Evolutionary conservation across 2,113 vertebrate species (phyloP).

Genomic region (Mionectes macconnelli): DNA sequence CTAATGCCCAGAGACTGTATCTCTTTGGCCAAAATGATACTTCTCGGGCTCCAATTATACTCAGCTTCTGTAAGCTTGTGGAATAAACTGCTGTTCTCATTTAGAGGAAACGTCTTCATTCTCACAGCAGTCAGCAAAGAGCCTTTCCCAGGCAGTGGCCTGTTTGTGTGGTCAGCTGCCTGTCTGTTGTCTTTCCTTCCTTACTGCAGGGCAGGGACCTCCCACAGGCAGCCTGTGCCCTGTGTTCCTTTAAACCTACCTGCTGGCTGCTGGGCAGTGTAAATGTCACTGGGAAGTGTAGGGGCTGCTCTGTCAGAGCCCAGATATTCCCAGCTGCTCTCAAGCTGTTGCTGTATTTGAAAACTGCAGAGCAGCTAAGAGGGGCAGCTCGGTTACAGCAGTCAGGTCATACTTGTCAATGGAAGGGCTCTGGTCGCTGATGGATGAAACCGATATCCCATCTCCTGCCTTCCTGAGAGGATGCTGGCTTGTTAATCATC

Average conservation of each 20-base stretch:
- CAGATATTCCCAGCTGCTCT: conserved; percentile 46
- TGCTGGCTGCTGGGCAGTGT: conserved; percentile 20
- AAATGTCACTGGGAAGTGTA: background rate
- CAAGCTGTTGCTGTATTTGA: background rate
- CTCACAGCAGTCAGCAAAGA: background rate
- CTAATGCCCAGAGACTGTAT: background rate
- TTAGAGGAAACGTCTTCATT: background rate
- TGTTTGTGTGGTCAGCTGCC: background rate
- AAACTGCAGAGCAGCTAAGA: background rate
- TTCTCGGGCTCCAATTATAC: background rate
- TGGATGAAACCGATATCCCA: background rate
- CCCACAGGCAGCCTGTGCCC: background rate
- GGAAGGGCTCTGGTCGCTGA: background rate
- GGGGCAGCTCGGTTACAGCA: background rate
- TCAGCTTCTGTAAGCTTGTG: background rate
- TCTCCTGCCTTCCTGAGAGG: background rate
- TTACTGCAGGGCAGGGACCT: conserved; percentile 39
- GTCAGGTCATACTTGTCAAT: conserved; percentile 1
- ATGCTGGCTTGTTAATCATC: background rate
- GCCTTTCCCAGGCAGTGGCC: background rate
- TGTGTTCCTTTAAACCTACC: conserved; percentile 7
- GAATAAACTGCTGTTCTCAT: rapidly evolving
- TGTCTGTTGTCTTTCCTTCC: conserved; percentile 3
- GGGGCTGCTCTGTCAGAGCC: background rate
- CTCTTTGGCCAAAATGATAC: background rate